Evolutionary conservation across 1,140 invertebrate genomes (phyloP).

Genomic region (Megalonaias nervosa): DNA sequence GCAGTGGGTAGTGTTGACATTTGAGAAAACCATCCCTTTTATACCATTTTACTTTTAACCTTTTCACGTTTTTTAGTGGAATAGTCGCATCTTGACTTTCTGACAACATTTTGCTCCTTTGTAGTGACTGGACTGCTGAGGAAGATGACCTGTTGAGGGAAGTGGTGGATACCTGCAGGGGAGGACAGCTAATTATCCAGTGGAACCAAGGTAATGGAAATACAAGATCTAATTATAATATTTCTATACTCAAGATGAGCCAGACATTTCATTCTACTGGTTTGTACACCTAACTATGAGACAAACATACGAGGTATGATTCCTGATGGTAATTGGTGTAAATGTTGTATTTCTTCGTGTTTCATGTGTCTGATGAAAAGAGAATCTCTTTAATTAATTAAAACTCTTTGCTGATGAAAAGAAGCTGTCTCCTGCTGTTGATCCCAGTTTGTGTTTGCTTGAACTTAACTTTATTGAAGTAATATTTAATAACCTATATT

Average conservation of each 20-base stretch:
- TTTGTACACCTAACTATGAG: background rate
- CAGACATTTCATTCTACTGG: background rate
- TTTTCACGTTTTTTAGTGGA: background rate
- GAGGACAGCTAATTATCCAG: constrained; percentile 44
- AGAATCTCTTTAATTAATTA: background rate
- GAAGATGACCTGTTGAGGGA: constrained; percentile 63
- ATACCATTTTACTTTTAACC: background rate
- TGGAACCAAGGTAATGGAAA: constrained; percentile 60
- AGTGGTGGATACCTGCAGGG: constrained; percentile 53
- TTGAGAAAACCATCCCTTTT: too few species aligned
- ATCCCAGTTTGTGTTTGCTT: too few species aligned
- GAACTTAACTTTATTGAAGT: too few species aligned
- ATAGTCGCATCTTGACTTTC: background rate
- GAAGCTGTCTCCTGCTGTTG: too few species aligned
- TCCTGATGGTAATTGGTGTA: background rate
- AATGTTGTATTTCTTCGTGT: background rate
- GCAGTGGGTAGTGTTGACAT: too few species aligned
- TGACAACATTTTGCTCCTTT: constrained; percentile 15
- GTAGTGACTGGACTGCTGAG: constrained; percentile 64
- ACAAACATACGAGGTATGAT: background rate
- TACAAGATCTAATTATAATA: background rate
- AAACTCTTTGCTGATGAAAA: too few species aligned
- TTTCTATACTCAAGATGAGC: background rate
- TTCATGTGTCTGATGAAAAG: too few species aligned
- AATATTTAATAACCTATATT: too few species aligned